These are phyloP conservation scores for Rutilus rutilus DNA, from an alignment of 2,113 vertebrate genomes.

Conservation along the genomic window DNA sequence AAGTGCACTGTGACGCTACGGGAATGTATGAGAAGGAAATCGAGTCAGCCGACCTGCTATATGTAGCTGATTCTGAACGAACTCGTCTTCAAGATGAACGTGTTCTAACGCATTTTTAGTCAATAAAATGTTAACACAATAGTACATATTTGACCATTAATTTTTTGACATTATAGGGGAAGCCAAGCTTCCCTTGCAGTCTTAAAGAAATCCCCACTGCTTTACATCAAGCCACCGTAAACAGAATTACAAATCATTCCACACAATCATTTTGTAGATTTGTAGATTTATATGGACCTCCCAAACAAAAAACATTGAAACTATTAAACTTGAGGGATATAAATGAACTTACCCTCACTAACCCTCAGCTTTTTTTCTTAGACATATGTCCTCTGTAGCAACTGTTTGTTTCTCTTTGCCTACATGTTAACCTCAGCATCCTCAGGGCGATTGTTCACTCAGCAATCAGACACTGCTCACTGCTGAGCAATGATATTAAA, in stretches of 20 bases:
- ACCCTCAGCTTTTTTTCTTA: slow-evolving; percentile 44
- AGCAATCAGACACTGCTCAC: slow-evolving; percentile 16
- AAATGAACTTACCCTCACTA: slow-evolving; percentile 65
- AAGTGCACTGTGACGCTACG: no score
- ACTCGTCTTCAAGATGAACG: no score
- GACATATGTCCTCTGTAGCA: slow-evolving; percentile 47
- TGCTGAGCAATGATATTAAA: slow-evolving; percentile 22
- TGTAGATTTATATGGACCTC: slow-evolving; percentile 69
- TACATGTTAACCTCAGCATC: slow-evolving; percentile 45
- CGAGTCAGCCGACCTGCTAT: no score
- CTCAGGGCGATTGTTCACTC: slow-evolving; percentile 42
- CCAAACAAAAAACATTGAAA: slow-evolving; percentile 63
- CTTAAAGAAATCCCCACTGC: no score
- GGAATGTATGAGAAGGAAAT: no score
- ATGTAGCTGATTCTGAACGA: no score
- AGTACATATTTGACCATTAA: no score
- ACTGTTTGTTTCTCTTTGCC: slow-evolving; percentile 47
- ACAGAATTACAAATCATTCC: slow-evolving; percentile 72
- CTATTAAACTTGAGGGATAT: slow-evolving; percentile 47
- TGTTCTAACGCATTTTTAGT: no score
- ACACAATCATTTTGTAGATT: slow-evolving; percentile 62
- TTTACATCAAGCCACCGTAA: slow-evolving; percentile 66
- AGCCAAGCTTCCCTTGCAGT: no score
- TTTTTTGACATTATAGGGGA: no score
- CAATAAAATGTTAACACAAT: no score